Evolutionary conservation across 1,140 invertebrate genomes (phyloP).

Genomic region (Epicauta chinensis): DNA sequence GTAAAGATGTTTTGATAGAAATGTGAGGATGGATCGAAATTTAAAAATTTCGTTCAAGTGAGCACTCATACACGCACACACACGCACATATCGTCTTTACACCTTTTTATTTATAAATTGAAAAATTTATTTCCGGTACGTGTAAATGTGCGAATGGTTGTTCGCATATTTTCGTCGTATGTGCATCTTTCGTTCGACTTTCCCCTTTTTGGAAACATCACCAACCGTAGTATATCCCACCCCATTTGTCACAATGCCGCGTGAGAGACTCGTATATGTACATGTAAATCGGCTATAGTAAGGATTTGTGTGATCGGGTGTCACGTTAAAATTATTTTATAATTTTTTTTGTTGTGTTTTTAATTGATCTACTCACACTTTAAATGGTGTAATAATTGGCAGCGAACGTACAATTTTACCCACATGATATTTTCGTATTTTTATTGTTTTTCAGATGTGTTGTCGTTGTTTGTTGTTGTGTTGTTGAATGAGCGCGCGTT

Average conservation of each 20-base stretch:
- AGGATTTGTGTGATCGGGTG: no score
- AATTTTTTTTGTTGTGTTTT: no score
- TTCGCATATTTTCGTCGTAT: conserved; percentile 26
- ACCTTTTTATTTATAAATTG: conserved; percentile 14
- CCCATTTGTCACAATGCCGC: conserved; percentile 6
- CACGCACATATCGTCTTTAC: no score
- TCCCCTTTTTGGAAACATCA: background rate
- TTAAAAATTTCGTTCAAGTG: conserved; percentile 11
- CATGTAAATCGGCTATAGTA: background rate
- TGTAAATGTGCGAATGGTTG: conserved; percentile 23
- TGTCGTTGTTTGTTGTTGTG: no score
- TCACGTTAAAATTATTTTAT: no score
- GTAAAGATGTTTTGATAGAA: background rate
- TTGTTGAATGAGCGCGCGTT: no score
- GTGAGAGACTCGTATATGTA: background rate
- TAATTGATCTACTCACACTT: no score
- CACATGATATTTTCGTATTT: no score
- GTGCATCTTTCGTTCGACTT: conserved; percentile 6
- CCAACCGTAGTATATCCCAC: conserved; percentile 8
- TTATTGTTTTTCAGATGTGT: no score
- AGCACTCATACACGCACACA: background rate
- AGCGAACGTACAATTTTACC: no score
- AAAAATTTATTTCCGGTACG: conserved; percentile 22
- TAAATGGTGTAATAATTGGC: no score
- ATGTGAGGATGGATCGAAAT: conserved; percentile 5